A percentile compares a stretch with the other conserved stretches of the same genome.
phyloP scores from a whole-genome alignment of 2,888 invertebrate genomes.

The Drosophila tanythrix region DNA sequence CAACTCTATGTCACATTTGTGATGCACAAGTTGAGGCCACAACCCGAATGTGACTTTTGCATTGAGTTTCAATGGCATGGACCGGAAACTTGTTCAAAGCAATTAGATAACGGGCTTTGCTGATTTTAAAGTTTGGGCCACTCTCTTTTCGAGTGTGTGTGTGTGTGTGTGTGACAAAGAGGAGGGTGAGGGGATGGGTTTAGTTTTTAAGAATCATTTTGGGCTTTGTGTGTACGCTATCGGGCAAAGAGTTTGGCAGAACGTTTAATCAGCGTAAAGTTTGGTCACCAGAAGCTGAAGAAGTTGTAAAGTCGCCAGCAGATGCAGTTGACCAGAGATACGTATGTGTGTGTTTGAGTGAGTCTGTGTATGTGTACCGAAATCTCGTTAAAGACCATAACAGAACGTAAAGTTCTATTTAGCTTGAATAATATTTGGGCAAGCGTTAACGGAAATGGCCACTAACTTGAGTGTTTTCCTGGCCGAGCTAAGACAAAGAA shows the following conservation, averaged over 20 bases:
- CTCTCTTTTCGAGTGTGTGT: conserved; percentile 16
- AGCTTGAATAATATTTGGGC: conserved; percentile 76
- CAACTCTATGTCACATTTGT: conserved; percentile 26
- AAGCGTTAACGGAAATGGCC: conserved; percentile 79
- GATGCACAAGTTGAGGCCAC: conserved; percentile 53
- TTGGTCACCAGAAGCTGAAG: conserved; percentile 33
- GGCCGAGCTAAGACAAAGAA: conserved; percentile 67
- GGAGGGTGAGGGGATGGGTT: background rate
- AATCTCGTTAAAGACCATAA: conserved; percentile 68
- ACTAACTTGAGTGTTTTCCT: conserved; percentile 72
- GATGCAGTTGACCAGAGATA: conserved; percentile 50
- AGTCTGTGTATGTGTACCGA: conserved; percentile 13
- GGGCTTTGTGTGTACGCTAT: conserved; percentile 46
- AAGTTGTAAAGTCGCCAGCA: conserved; percentile 64
- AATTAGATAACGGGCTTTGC: conserved; percentile 75
- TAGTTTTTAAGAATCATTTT: conserved; percentile 18
- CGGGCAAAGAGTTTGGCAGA: conserved; percentile 48
- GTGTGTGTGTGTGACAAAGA: background rate
- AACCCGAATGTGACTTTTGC: conserved; percentile 70
- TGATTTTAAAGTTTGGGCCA: conserved; percentile 68
- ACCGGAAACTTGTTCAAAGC: conserved; percentile 75
- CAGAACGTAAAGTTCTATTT: conserved; percentile 57
- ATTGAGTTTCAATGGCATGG: conserved; percentile 65
- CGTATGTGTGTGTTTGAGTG: conserved; percentile 8
- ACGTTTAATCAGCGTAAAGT: conserved; percentile 76